Base-by-base conservation (phyloP, 2,888 invertebrate species). In the Phorcus lineatus region DNA sequence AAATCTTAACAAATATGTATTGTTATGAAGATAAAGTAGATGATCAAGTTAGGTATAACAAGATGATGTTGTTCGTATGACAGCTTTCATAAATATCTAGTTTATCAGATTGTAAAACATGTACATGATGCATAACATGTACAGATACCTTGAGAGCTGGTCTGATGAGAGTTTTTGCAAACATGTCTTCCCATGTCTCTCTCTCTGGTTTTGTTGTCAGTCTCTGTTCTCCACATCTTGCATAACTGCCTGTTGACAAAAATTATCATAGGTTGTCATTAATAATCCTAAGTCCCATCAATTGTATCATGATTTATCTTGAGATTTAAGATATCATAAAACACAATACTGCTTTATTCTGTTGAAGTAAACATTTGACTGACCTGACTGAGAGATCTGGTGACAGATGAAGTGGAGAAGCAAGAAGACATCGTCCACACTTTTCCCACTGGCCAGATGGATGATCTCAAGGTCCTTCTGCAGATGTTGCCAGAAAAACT, bases 401-500 rank as follows among this genome's bases (percentile, higher is more conserved):
- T 78, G 81, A 57, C 76, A 77, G 3, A 87, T 79, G 28, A 76
- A 75, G 80, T 90, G 89, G 70, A 90, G 76, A 4, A 90, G 81
- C 7, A 90, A 81, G 19, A 88, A 75, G 28, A 87, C 82, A 77
- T 91, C 89, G 70, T 91, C 90, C 7, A 80, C 52, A 80, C 88
- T 88, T 24, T 81, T 81, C 1, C 86, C 87, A 2, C 86, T 74
- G 13, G 80, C 84, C 52, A 75, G 77, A 28, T 82, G 80, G 24
- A 90, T 36, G 17, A 85, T 83, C 22, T 85, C 79, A 0, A 89
- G 28, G 81, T 90, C 90, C 19, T 55, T 70, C 31, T 78, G 57
- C 52, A 90, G 85, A 80, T 90, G 90, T 6, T 85, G 77, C 87
- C 86, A 86, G 52, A 90, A 81, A 78, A 88, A 90, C 16, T 75